Conservation (phyloP, 2,113 vertebrate species). For the Propithecus coquereli region DNA sequence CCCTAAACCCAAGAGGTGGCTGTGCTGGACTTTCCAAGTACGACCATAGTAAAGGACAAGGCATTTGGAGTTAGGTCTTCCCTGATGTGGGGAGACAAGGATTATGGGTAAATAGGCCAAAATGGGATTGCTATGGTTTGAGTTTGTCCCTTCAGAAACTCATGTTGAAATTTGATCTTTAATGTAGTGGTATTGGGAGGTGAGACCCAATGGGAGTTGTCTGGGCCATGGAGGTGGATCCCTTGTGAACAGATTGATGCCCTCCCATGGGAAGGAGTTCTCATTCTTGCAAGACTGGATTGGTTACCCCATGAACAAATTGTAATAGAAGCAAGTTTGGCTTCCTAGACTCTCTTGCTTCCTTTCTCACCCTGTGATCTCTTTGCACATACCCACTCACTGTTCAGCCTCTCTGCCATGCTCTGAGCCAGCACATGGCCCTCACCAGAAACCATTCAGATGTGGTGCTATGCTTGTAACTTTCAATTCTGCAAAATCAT, state of each 20-base stretch:
- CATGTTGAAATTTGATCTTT: neutral
- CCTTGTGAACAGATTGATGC: neutral
- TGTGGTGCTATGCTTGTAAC: neutral
- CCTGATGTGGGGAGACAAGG: fast-evolving
- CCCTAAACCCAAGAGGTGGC: neutral
- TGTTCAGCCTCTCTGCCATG: neutral
- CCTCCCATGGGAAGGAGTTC: neutral
- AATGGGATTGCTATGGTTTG: neutral
- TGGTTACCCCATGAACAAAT: neutral
- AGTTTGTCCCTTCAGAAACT: neutral
- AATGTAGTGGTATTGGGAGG: neutral
- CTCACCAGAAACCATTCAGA: neutral
- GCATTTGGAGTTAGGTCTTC: neutral
- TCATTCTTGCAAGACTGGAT: neutral
- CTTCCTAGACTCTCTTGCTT: neutral
- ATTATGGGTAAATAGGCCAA: neutral
- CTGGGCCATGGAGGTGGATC: neutral
- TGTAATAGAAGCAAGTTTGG: neutral
- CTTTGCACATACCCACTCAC: neutral
- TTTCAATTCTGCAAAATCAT: neutral
- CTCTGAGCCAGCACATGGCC: neutral
- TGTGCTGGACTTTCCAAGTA: neutral
- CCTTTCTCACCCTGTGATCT: neutral
- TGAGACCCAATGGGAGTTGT: neutral
- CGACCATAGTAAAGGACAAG: neutral